A percentile compares a stretch with the other conserved stretches of the same genome.
Conservation (phyloP, 2,888 invertebrate species). For the Synergus laeviventris region DNA sequence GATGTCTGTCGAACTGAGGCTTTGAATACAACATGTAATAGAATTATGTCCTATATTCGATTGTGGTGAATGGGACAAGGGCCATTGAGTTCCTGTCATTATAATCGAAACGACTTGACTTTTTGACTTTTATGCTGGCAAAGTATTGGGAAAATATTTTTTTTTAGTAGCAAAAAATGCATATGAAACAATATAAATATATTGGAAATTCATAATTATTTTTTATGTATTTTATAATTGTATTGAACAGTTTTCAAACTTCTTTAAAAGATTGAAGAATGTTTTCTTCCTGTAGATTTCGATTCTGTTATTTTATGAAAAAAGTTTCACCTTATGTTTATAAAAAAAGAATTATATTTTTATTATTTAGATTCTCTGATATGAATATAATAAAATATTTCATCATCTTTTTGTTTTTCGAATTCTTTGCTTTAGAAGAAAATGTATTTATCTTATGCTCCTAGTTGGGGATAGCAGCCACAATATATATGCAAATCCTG, state of each 20-base stretch:
- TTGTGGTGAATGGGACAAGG: neutral
- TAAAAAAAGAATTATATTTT: too few relatives aligned
- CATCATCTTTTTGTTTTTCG: neutral
- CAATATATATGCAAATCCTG: conserved; percentile 21
- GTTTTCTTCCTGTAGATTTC: too few relatives aligned
- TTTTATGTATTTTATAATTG: neutral
- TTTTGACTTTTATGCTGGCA: too few relatives aligned
- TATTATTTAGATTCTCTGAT: too few relatives aligned
- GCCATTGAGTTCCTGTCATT: neutral
- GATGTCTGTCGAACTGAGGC: neutral
- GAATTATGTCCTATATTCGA: too few relatives aligned
- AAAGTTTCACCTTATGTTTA: too few relatives aligned
- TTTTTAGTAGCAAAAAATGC: too few relatives aligned
- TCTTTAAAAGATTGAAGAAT: conserved; percentile 20
- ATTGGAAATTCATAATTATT: neutral
- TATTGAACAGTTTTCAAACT: conserved; percentile 9
- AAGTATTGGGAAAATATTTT: too few relatives aligned
- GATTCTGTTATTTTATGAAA: too few relatives aligned
- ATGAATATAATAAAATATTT: neutral
- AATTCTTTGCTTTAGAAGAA: neutral
- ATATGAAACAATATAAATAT: too few relatives aligned
- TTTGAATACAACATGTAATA: neutral
- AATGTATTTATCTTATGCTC: conserved; percentile 4
- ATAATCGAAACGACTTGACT: neutral
- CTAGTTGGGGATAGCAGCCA: conserved; percentile 8